A percentile compares a stretch with the other conserved stretches of the same genome.
Evolutionary conservation across 2,113 vertebrate species (phyloP).

Genomic region (Falco punctatus): DNA sequence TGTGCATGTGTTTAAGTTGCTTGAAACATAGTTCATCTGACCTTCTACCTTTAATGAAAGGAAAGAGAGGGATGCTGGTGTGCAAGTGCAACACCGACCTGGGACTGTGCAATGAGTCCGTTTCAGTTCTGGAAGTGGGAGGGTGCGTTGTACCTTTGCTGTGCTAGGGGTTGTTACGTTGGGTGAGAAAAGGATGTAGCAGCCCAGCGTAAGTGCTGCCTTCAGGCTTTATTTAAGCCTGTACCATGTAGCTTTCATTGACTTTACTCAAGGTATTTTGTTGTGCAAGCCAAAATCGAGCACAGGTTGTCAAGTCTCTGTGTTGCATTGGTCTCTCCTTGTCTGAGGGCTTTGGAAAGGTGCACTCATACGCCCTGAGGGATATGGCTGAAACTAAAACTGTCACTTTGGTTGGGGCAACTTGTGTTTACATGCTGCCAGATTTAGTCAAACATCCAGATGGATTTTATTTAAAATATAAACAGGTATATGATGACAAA

Average conservation of each 20-base stretch:
- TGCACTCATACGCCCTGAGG: background rate
- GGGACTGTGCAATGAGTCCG: background rate
- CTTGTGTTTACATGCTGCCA: background rate
- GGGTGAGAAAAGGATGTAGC: background rate
- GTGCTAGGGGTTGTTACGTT: background rate
- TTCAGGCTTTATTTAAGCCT: background rate
- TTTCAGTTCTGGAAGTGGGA: background rate
- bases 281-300: background rate
- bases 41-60: background rate
- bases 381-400: background rate
- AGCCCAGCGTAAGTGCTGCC: background rate
- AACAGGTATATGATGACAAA: background rate
- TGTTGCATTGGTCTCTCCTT: background rate
- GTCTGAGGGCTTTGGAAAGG: background rate
- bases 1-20: background rate
- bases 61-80: background rate
- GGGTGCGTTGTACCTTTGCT: background rate
- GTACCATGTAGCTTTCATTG: rapidly evolving
- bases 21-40: background rate
- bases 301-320: background rate
- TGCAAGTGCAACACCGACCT: background rate
- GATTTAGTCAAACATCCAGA: background rate
- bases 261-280: background rate
- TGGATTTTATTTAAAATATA: constrained; percentile 41
- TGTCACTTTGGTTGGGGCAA: background rate